Evolutionary conservation across 2,888 invertebrate species (phyloP), one percentile per base, ranked within the genome.

Genomic region (Gonocerus acuteangulatus): DNA sequence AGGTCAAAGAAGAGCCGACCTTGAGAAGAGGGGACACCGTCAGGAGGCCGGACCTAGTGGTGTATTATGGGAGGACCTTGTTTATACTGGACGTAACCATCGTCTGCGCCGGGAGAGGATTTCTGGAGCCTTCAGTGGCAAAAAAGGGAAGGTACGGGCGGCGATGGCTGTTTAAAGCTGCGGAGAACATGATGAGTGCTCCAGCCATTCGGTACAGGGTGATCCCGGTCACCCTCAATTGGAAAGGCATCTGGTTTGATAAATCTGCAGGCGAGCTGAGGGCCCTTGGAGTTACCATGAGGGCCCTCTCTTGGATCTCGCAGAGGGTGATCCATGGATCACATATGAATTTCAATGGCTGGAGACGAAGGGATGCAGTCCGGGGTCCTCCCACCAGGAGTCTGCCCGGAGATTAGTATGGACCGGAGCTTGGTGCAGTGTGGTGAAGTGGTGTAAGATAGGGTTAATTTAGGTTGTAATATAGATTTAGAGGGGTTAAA

Each of bases 301-400:
- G 65, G 34, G 62, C 67, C 64, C 66, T 68, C 63, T 64, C 65
- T 65, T 65, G 68, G 62, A 65, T 69, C 63, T 45, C 62, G 1
- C 52, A 62, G 1, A 1, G 57, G 2, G 60, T 62, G 7, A 1
- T 49, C 15, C 19, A 27, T 7, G 15, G 48, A 9, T n/a, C 16
- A 6, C 15, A 15, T 21, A 0, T 47, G 48, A 0, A 48, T 52
- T 18, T 62, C 44, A 42, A 15, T 1, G n/a, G 49, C 23, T 48
- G 22, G 23, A 23, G 22, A n/a, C 23, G 48, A 23, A 13, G 48
- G 9, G 9, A 6, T 9, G 27, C 27, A 6, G 27, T 27, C 27
- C 4, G 4, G 27, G 13, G 45, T 3, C 19, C 18, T 7, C 19
- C 19, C 18, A 19, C 19, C 19, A 13, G 13, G 45, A 16, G 13